These are phyloP conservation scores for Falcunculus frontatus DNA, from an alignment of 2,113 vertebrate species.

Conservation along the genomic window DNA sequence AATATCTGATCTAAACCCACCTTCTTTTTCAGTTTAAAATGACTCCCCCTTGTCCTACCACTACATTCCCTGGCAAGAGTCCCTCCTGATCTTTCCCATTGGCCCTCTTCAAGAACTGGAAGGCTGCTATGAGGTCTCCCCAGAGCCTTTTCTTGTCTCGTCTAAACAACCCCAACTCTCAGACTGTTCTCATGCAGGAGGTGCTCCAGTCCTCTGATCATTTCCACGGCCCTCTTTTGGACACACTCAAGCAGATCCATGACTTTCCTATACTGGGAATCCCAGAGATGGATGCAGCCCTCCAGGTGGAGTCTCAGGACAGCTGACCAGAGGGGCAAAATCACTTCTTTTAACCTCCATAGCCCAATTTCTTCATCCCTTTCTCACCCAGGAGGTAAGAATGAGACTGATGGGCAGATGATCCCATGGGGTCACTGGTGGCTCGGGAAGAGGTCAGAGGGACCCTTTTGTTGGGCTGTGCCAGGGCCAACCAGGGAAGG, in stretches of 20 bases:
- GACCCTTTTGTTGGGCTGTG: not conserved
- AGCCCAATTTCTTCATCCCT: not conserved
- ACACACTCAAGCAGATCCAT: accelerated
- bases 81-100: not conserved
- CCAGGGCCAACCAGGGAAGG: not conserved
- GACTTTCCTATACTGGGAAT: not conserved
- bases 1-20: not conserved
- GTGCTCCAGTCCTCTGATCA: not conserved
- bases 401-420: too few relatives aligned
- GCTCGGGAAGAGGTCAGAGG: not conserved
- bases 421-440: not conserved
- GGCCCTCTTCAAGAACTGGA: not conserved
- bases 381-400: not conserved
- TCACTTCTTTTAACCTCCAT: not conserved
- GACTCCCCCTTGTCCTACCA: accelerated
- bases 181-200: not conserved
- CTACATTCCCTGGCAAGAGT: too few relatives aligned
- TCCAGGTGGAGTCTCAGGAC: not conserved
- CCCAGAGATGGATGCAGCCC: not conserved
- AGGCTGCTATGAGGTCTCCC: not conserved
- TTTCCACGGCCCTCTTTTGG: not conserved
- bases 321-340: not conserved
- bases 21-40: not conserved
- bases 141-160: not conserved
- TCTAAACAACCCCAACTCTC: not conserved